Percentiles rank a stretch among this genome's conserved stretches.
Conservation (phyloP, 2,113 vertebrate species). For the Grallaria varia region DNA sequence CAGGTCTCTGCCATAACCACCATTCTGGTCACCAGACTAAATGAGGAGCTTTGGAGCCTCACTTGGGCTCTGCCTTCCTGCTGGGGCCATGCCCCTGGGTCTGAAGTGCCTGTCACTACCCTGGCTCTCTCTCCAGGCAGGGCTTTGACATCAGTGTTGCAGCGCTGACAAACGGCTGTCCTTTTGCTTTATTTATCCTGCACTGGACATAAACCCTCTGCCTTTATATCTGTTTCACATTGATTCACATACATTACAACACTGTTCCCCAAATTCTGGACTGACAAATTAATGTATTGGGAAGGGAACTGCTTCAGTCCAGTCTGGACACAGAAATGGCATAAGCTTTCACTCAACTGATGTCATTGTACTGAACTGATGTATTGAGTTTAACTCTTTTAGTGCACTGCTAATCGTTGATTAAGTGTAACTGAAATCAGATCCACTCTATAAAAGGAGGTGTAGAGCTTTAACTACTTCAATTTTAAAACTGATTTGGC, state of each 20-base stretch:
- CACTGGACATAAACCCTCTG: neutral
- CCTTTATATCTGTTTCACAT: neutral
- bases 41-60: neutral
- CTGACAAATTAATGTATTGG: neutral
- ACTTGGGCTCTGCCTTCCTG: neutral
- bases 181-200: neutral
- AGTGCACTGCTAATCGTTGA: neutral
- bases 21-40: neutral
- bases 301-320: neutral
- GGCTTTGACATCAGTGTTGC: neutral
- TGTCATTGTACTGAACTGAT: neutral
- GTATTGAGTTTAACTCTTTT: neutral
- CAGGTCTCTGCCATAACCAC: neutral
- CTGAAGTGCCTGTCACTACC: neutral
- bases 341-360: neutral
- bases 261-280: neutral
- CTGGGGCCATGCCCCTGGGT: accelerated
- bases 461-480: neutral
- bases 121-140: neutral
- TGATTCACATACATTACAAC: neutral
- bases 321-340: neutral
- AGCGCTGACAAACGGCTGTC: neutral
- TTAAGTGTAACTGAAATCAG: neutral
- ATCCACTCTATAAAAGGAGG: neutral
- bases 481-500: neutral